Evolutionary conservation across 2,113 vertebrate genomes (phyloP).

Genomic region (Eclectus roratus): DNA sequence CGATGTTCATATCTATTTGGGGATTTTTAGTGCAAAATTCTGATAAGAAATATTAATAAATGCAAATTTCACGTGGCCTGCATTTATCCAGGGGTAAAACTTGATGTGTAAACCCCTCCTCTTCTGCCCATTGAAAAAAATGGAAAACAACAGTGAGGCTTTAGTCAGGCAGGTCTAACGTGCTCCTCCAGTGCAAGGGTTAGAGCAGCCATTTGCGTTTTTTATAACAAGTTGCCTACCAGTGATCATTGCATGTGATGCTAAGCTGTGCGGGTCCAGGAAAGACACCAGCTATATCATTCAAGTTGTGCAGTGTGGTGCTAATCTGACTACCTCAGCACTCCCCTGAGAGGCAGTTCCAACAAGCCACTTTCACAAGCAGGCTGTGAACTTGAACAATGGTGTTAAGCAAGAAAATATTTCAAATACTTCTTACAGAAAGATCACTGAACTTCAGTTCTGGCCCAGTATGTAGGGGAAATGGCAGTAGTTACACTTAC

Average conservation of each 20-base stretch:
- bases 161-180: neutral
- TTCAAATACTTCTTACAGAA: neutral
- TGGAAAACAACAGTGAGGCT: neutral
- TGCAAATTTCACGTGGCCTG: neutral
- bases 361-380: neutral
- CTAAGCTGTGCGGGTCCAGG: neutral
- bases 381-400: neutral
- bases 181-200: neutral
- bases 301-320: neutral
- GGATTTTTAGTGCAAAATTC: conserved; percentile 12
- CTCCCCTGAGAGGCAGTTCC: neutral
- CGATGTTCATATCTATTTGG: neutral
- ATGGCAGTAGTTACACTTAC: neutral
- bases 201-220: neutral
- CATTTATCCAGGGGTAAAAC: neutral
- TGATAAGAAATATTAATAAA: conserved; percentile 4
- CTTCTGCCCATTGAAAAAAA: neutral
- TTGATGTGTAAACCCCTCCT: neutral
- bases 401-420: neutral
- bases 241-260: neutral
- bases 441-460: neutral
- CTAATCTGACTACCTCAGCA: neutral
- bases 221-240: neutral
- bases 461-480: neutral
- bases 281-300: neutral